Conservation (phyloP, 1,140 invertebrate species). For the Coenobita brevimanus region DNA sequence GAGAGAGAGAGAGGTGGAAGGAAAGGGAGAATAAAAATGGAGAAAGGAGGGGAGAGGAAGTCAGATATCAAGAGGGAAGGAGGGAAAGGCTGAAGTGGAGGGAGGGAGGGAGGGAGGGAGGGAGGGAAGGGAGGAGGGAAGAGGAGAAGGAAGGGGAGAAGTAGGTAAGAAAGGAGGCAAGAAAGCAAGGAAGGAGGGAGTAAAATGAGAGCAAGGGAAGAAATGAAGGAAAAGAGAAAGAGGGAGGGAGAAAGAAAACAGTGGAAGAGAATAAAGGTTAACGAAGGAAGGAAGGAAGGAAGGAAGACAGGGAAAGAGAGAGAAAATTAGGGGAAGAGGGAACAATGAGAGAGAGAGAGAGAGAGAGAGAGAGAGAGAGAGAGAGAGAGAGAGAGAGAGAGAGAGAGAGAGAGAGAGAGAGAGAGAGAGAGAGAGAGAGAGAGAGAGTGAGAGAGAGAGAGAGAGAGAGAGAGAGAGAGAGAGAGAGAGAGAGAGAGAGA, state of each 20-base stretch:
- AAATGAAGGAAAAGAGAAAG: constrained; percentile 3
- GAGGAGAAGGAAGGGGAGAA: neutral
- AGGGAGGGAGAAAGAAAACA: neutral
- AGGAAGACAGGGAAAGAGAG: constrained; percentile 23
- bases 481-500: constrained; percentile 33
- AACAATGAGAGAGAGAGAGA: neutral
- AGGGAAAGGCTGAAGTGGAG: neutral
- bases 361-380: neutral
- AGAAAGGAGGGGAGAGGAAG: neutral
- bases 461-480: constrained; percentile 1
- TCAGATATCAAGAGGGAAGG: neutral
- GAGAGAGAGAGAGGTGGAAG: neutral
- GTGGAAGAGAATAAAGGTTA: neutral
- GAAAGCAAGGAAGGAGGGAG: neutral
- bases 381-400: neutral
- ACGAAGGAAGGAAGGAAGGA: neutral
- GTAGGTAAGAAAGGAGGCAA: neutral
- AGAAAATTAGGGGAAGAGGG: neutral
- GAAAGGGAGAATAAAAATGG: neutral
- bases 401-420: neutral
- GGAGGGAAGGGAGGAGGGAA: neutral
- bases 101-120: neutral
- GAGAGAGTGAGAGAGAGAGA: constrained; percentile 27
- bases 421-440: neutral
- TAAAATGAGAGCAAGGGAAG: neutral